Evolutionary conservation across 2,113 vertebrate genomes (phyloP).

Genomic region (Sinosuthora webbiana): DNA sequence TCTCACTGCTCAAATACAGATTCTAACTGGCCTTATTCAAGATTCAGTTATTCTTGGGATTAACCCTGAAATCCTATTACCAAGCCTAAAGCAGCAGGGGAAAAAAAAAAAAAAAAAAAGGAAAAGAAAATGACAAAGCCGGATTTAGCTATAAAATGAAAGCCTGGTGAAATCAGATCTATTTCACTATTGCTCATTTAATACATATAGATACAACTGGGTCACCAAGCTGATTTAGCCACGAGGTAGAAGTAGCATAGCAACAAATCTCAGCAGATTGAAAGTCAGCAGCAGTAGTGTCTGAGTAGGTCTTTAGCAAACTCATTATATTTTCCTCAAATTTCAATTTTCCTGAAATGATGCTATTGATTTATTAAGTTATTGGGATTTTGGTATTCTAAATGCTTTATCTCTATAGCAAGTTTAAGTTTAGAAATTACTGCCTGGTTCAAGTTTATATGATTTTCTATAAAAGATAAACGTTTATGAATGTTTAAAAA

Average conservation of each 20-base stretch:
- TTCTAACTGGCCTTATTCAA: conserved; percentile 1
- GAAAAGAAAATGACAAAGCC: conserved; percentile 7
- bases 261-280: conserved; percentile 40
- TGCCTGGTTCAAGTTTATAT: neutral
- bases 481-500: neutral
- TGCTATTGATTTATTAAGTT: neutral
- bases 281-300: neutral
- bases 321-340: neutral
- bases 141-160: conserved; percentile 45
- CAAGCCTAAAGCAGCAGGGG: neutral
- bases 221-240: conserved; percentile 63
- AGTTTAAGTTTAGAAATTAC: neutral
- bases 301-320: conserved; percentile 6
- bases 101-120: neutral
- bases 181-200: conserved; percentile 64
- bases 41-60: conserved; percentile 42
- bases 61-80: conserved; percentile 59
- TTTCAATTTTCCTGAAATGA: neutral
- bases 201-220: conserved; percentile 65
- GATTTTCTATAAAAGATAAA: neutral
- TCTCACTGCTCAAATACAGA: neutral
- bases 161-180: conserved; percentile 58
- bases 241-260: conserved; percentile 43
- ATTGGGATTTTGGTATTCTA: neutral
- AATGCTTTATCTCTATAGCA: neutral